phyloP scores from a whole-genome alignment of 1,140 invertebrate species.

The Coelopa frigida region DNA sequence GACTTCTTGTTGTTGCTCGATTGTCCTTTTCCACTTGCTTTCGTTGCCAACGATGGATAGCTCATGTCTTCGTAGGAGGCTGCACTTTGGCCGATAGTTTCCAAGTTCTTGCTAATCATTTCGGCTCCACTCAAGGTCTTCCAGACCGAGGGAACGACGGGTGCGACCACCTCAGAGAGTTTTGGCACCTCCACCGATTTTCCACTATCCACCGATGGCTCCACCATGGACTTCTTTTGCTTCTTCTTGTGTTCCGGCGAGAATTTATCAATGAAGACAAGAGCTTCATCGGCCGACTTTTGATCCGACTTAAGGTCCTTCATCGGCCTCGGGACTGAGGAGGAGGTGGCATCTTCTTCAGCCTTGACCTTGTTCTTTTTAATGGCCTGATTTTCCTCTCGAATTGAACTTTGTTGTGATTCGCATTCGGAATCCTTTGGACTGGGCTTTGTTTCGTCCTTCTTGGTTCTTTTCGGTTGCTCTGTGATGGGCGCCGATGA shows the following conservation, averaged over 20 bases:
- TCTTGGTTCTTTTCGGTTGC: neutral
- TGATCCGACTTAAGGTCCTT: too few relatives aligned
- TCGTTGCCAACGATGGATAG: neutral
- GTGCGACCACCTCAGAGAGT: neutral
- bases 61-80: neutral
- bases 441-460: too few relatives aligned
- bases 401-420: neutral
- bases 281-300: too few relatives aligned
- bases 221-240: too few relatives aligned
- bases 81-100: conserved; percentile 8
- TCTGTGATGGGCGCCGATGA: neutral
- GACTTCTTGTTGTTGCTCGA: neutral
- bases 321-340: too few relatives aligned
- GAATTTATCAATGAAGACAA: too few relatives aligned
- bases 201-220: too few relatives aligned
- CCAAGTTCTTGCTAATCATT: conserved; percentile 8
- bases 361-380: too few relatives aligned
- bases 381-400: neutral
- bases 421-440: neutral
- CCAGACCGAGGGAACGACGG: conserved; percentile 6
- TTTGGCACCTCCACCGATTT: neutral
- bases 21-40: neutral
- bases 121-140: conserved; percentile 10
- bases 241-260: too few relatives aligned
- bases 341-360: too few relatives aligned